phyloP scores from a whole-genome alignment of 2,888 invertebrate species.

The Psylliodes chrysocephalus region DNA sequence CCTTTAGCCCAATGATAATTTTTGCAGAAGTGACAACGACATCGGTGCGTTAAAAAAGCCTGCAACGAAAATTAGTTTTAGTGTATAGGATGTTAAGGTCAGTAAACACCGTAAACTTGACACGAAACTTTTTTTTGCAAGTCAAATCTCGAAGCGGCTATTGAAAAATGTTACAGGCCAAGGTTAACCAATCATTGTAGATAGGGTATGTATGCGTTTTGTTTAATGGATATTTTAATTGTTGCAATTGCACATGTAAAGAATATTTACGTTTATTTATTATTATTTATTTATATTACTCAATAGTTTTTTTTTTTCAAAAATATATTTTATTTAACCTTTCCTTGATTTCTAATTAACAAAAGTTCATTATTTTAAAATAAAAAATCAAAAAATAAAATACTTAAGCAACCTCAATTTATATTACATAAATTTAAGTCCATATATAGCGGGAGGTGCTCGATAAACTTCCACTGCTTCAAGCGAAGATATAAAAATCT shows the following conservation, averaged over 20 bases:
- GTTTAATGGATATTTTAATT: not conserved
- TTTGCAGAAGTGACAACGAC: not conserved
- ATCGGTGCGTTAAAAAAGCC: slow-evolving; percentile 6
- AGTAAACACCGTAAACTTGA: slow-evolving; percentile 38
- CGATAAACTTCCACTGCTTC: too few species aligned
- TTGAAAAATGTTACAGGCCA: slow-evolving; percentile 32
- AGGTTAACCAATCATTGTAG: slow-evolving; percentile 24
- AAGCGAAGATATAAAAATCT: too few species aligned
- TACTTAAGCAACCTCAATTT: too few species aligned
- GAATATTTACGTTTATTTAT: not conserved
- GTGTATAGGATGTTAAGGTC: slow-evolving; percentile 38
- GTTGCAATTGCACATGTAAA: not conserved
- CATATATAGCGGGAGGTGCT: too few species aligned
- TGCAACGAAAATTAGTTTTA: slow-evolving; percentile 26
- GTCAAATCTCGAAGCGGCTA: slow-evolving; percentile 17
- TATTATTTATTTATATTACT: too few species aligned
- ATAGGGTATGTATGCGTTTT: not conserved
- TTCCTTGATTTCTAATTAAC: too few species aligned
- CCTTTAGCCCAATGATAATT: not conserved
- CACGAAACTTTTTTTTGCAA: slow-evolving; percentile 38
- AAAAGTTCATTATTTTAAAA: too few species aligned
- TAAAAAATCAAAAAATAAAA: too few species aligned
- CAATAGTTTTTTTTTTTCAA: too few species aligned
- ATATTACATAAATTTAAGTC: too few species aligned
- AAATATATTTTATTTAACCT: too few species aligned